A percentile compares a stretch with the other conserved stretches of the same genome.
Conservation (phyloP, 35 echinoderm and acorn worm species). For the Holothuria glaberrima region DNA sequence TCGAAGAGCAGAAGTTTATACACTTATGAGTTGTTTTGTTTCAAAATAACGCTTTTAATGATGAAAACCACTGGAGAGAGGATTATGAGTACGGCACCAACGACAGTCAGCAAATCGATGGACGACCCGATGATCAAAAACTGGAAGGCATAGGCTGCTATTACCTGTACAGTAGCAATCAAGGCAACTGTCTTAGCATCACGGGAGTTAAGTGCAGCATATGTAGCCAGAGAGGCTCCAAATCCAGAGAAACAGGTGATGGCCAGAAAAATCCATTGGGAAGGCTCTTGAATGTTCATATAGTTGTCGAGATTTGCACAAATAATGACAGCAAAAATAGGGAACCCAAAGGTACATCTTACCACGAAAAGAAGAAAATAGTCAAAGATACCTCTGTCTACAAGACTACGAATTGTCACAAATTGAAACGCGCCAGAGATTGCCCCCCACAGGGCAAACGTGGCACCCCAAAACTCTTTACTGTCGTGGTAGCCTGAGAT, state of each 20-base stretch:
- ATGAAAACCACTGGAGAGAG: neutral
- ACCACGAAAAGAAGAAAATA: conserved; percentile 16
- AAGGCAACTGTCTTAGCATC: conserved; percentile 33
- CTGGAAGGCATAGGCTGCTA: neutral
- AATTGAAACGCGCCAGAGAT: neutral
- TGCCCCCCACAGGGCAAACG: neutral
- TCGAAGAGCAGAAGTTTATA: too few species aligned
- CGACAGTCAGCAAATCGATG: neutral
- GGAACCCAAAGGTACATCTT: conserved; percentile 22
- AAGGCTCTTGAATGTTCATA: neutral
- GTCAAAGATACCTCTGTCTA: neutral
- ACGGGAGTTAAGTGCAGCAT: conserved; percentile 14
- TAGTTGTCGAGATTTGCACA: neutral
- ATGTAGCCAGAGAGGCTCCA: neutral
- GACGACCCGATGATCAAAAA: neutral
- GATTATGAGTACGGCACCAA: conserved; percentile 10
- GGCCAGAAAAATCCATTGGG: neutral
- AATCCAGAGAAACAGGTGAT: neutral
- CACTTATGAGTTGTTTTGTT: neutral
- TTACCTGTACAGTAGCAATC: conserved; percentile 10
- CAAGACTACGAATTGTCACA: conserved; percentile 8
- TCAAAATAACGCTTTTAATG: neutral
- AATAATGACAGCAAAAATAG: neutral
- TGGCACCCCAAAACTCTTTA: neutral
- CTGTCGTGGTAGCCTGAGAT: too few species aligned